Base-by-base conservation (phyloP, 1,140 invertebrate genomes). In the Limonius californicus region DNA sequence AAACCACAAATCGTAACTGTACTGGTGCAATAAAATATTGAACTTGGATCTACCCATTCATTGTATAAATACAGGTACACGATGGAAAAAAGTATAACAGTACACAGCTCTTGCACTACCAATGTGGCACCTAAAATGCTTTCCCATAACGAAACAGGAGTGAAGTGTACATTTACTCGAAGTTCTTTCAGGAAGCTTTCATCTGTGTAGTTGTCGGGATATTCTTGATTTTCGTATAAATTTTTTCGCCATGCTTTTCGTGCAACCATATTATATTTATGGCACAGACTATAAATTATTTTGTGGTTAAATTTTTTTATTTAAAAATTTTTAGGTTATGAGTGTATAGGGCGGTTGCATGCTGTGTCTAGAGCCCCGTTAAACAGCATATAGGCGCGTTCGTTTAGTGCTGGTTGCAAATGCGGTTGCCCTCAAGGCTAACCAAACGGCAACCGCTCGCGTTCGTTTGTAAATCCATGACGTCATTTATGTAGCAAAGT, bases 161-260 rank as follows among this genome's bases (percentile, higher is more conserved):
- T 82, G 6, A 90, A 81, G 74, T 90, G 84, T 11, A 92, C 78
- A 80, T 97, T 97, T 71, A 89, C 95, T 61, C 84, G 84, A 32
- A 97, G 71, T 66, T 96, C 89, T 73, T 91, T 85, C 8, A 97
- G 78, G 76, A 98, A 97, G 27, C 84, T 81, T 32, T 77, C 75
- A 76, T 95, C 90, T 0, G 94, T 95, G 72, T 97, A 96, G 80
- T 97, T 96, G 74, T 97, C 95, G 0, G 92, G 89, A 68, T 90
- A 89, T 35, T 85, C 87, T 63, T 89, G 84, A 73, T 94, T 89
- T 74, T 92, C 88, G 70, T 96, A 98, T 14, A 98, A 80, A 72
- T 93, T 91, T 80, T 95, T 96, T 61, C 84, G 83, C 94, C 94
- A 97, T 14, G 53, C 6, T 50, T 50, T 50, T 50, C 16, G 18